These are phyloP conservation scores for Stomorhina lunata DNA, from an alignment of 2,888 invertebrate species.

Conservation along the genomic window DNA sequence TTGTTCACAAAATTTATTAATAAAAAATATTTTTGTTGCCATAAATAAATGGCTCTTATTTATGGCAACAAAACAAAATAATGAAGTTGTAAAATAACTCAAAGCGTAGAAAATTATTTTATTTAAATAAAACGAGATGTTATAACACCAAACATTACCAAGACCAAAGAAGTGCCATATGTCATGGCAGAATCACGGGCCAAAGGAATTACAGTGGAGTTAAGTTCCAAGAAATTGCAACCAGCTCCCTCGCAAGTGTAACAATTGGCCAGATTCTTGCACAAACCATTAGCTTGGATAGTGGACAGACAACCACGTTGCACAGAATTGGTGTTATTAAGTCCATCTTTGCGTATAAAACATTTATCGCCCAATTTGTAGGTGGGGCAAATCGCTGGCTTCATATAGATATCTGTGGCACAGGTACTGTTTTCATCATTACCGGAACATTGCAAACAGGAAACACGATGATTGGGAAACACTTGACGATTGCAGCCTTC, in stretches of 20 bases:
- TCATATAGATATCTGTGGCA: conserved; percentile 70
- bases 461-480: conserved; percentile 74
- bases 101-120: neutral
- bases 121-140: conserved; percentile 41
- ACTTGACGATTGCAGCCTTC: conserved; percentile 76
- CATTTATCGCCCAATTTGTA: conserved; percentile 76
- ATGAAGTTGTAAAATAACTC: neutral
- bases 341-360: conserved; percentile 73
- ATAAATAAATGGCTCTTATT: conserved; percentile 1
- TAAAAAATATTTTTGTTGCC: neutral
- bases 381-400: conserved; percentile 71
- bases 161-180: conserved; percentile 67
- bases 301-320: conserved; percentile 76
- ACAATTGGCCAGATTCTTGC: conserved; percentile 72
- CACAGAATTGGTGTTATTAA: conserved; percentile 70
- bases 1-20: conserved; percentile 2
- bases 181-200: conserved; percentile 73
- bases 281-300: conserved; percentile 71
- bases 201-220: conserved; percentile 71
- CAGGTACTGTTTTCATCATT: conserved; percentile 71
- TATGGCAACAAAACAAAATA: neutral
- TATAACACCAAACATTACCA: conserved; percentile 63
- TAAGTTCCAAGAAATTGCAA: conserved; percentile 73
- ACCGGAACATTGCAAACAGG: conserved; percentile 75
- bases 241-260: conserved; percentile 76